Conservation (phyloP, 2,113 vertebrate genomes). For the Centropus bengalensis region DNA sequence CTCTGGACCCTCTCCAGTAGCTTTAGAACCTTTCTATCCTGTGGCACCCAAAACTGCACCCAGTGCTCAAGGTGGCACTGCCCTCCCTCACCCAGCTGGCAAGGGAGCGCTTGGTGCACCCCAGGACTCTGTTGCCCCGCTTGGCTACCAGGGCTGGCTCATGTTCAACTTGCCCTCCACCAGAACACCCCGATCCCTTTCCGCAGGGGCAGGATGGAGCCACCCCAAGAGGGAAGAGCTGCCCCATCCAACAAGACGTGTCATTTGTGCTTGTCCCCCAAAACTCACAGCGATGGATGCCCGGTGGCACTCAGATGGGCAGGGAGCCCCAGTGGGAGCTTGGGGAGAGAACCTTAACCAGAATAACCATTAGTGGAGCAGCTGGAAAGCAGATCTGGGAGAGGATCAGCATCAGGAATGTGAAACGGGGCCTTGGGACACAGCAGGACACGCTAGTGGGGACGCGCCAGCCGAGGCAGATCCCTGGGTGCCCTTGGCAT, state of each 20-base stretch:
- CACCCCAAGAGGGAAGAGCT: fast-evolving
- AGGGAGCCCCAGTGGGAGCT: fast-evolving
- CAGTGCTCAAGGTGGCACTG: no score
- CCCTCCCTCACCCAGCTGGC: no score
- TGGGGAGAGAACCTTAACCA: background rate
- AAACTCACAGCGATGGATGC: fast-evolving
- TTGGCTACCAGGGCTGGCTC: no score
- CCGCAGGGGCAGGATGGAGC: background rate
- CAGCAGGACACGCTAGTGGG: background rate
- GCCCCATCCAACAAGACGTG: fast-evolving
- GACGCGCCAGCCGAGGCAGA: background rate
- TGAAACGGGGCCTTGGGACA: background rate
- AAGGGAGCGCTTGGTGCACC: no score
- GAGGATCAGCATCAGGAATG: background rate
- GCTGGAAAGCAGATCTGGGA: slow-evolving; percentile 27
- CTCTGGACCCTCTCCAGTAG: no score
- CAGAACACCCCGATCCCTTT: no score
- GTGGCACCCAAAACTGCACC: no score
- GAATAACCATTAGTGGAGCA: slow-evolving; percentile 19
- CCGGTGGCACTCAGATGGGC: fast-evolving
- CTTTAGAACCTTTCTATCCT: no score
- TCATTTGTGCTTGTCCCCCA: background rate
- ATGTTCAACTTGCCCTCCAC: no score
- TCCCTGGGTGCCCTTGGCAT: slow-evolving; percentile 30
- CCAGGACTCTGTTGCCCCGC: no score